A percentile compares a stretch with the other conserved stretches of the same genome.
Conservation (phyloP, 2,113 vertebrate genomes). For the Hyperopisus bebe region DNA sequence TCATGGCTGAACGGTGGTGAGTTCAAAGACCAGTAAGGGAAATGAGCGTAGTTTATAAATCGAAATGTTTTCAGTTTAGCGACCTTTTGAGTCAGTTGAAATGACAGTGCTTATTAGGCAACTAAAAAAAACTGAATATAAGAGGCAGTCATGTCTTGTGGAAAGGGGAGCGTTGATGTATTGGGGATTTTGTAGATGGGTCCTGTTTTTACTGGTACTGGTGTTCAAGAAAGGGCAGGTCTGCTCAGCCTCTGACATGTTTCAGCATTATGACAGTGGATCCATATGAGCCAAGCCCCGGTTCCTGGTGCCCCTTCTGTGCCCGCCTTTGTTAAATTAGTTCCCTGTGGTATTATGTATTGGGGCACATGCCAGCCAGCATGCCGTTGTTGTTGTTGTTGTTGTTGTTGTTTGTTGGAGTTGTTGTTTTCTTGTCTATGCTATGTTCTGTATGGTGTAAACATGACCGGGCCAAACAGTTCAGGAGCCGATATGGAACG, state of each 20-base stretch:
- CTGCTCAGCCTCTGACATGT: background rate
- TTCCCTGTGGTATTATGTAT: background rate
- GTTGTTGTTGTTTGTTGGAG: background rate
- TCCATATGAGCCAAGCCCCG: background rate
- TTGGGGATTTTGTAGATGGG: background rate
- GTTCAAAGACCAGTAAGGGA: too few species aligned
- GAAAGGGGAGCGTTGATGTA: background rate
- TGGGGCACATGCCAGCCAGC: background rate
- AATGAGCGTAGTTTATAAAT: background rate
- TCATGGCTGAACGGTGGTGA: background rate
- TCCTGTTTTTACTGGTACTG: background rate
- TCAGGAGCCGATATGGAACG: background rate
- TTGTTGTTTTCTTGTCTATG: background rate
- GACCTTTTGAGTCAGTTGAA: background rate
- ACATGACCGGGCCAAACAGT: background rate
- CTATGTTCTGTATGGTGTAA: background rate
- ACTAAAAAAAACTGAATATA: background rate
- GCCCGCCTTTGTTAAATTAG: background rate
- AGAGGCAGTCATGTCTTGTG: background rate
- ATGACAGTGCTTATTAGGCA: background rate
- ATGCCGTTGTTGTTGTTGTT: background rate
- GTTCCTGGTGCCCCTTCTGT: background rate
- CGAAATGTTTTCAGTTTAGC: background rate
- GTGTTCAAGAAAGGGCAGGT: background rate
- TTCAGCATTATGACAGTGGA: background rate